Percentiles rank a stretch among this genome's conserved stretches.
Conservation (phyloP, 1,140 invertebrate species). For the Sesamia nonagrioides region DNA sequence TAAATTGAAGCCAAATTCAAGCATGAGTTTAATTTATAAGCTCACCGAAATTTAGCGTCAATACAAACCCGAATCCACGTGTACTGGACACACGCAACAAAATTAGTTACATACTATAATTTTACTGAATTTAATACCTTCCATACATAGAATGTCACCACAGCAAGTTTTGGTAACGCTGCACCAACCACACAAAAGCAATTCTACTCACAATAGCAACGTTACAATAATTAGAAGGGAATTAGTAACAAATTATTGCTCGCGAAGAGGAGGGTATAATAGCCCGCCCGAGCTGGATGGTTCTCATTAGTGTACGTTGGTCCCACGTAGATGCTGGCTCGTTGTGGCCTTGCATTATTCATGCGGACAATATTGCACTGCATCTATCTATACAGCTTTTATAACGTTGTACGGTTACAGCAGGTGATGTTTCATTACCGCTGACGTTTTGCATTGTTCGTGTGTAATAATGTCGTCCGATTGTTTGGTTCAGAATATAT, state of each 20-base stretch:
- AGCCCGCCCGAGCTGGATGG: slow-evolving; percentile 66
- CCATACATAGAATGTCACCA: slow-evolving; percentile 14
- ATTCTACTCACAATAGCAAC: slow-evolving; percentile 52
- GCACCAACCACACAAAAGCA: slow-evolving; percentile 47
- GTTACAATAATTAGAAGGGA: slow-evolving; percentile 75
- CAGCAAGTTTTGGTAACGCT: slow-evolving; percentile 43
- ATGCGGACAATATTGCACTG: slow-evolving; percentile 81
- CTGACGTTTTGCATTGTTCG: slow-evolving; percentile 45
- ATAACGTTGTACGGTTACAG: slow-evolving; percentile 42
- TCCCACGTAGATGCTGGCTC: slow-evolving; percentile 64
- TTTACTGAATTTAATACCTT: slow-evolving; percentile 6
- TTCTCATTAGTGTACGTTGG: slow-evolving; percentile 79
- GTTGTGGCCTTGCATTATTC: slow-evolving; percentile 80
- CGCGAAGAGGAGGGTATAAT: slow-evolving; percentile 70
- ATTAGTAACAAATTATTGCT: slow-evolving; percentile 82
- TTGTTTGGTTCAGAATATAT: slow-evolving; percentile 30
- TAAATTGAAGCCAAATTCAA: not conserved
- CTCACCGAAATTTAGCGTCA: not conserved
- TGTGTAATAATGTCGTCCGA: slow-evolving; percentile 26
- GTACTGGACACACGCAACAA: not conserved
- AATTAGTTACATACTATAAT: slow-evolving; percentile 23
- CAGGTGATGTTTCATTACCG: slow-evolving; percentile 52
- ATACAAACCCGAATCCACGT: not conserved
- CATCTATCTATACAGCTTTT: slow-evolving; percentile 63
- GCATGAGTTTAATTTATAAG: not conserved